phyloP scores from a whole-genome alignment of 2,113 vertebrate species.

The Pipa parva region DNA sequence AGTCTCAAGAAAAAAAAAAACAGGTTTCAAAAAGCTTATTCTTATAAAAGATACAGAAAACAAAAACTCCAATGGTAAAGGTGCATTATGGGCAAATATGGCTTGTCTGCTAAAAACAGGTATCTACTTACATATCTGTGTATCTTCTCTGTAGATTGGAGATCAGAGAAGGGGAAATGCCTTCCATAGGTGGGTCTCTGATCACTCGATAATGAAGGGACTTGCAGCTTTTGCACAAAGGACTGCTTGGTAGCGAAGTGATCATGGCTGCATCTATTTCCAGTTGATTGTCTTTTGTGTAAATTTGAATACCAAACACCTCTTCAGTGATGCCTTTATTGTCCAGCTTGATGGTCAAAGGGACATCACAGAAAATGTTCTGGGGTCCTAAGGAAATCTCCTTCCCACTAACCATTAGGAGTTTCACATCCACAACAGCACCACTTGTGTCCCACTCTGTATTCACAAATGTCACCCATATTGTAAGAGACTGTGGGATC shows the following conservation, averaged over 20 bases:
- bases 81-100: no score
- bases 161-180: slow-evolving; percentile 61
- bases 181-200: slow-evolving; percentile 77
- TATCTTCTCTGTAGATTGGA: slow-evolving; percentile 77
- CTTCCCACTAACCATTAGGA: slow-evolving; percentile 77
- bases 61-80: no score
- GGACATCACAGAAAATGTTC: slow-evolving; percentile 87
- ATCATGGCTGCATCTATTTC: slow-evolving; percentile 93
- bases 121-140: slow-evolving; percentile 86
- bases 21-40: no score
- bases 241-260: slow-evolving; percentile 74
- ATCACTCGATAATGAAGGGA: slow-evolving; percentile 80
- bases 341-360: slow-evolving; percentile 83
- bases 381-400: slow-evolving; percentile 88
- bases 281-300: slow-evolving; percentile 90
- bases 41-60: no score
- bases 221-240: slow-evolving; percentile 69
- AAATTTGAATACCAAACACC: slow-evolving; percentile 88
- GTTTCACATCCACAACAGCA: slow-evolving; percentile 85
- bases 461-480: slow-evolving; percentile 94
- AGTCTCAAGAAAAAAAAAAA: no score
- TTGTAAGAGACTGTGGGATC: slow-evolving; percentile 82
- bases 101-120: not conserved
- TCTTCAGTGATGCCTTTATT: slow-evolving; percentile 67
- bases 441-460: slow-evolving; percentile 79